These are phyloP conservation scores for Dolichallabes microphthalmus DNA, from an alignment of 2,113 vertebrate genomes.

Conservation along the genomic window DNA sequence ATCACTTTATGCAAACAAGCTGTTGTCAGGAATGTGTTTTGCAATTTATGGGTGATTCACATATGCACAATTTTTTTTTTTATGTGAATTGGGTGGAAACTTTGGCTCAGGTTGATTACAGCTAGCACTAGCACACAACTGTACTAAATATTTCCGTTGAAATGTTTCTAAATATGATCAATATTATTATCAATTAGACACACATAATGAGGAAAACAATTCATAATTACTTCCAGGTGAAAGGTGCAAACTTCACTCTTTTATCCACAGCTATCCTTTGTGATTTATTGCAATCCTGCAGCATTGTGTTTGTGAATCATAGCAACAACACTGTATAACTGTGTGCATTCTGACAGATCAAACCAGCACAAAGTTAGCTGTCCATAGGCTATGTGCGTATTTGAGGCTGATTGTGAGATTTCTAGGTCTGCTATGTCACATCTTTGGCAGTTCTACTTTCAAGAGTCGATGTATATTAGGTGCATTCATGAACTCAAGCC, in stretches of 20 bases:
- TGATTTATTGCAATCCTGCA: background rate
- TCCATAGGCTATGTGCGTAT: background rate
- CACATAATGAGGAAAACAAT: background rate
- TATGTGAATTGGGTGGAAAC: no score
- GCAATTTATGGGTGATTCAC: no score
- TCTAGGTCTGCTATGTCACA: background rate
- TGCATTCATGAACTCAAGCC: background rate
- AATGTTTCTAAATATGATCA: no score
- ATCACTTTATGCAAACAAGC: background rate
- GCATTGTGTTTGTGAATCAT: background rate
- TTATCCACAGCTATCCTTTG: background rate
- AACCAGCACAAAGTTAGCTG: background rate
- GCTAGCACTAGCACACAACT: no score
- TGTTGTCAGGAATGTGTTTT: background rate
- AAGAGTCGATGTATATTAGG: background rate
- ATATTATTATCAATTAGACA: background rate
- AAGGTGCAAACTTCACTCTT: no score
- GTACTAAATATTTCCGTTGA: no score
- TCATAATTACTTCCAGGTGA: background rate
- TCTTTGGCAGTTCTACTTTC: background rate
- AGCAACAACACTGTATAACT: background rate
- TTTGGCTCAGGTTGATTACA: no score
- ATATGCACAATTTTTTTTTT: no score
- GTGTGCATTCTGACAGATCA: background rate
- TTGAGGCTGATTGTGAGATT: background rate